Percentiles rank a stretch among this genome's conserved stretches.
Evolutionary conservation across 2,113 vertebrate species (phyloP).

Genomic region (Hipposideros armiger): DNA sequence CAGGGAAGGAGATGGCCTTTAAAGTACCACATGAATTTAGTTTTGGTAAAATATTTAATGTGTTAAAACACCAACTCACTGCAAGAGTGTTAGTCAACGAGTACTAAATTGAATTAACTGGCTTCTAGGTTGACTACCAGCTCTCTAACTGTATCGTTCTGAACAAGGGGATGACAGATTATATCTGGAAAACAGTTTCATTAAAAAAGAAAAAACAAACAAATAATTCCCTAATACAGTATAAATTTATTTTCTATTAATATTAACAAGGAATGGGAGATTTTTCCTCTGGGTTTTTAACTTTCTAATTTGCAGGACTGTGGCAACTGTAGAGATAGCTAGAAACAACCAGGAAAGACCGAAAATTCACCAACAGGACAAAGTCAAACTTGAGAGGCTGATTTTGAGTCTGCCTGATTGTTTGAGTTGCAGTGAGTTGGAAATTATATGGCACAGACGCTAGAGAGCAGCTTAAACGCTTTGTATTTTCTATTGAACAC

Average conservation of each 20-base stretch:
- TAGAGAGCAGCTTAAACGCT: background rate
- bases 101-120: background rate
- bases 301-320: background rate
- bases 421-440: background rate
- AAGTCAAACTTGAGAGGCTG: background rate
- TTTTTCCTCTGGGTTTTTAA: background rate
- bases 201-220: background rate
- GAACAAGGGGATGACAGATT: background rate
- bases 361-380: background rate
- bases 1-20: background rate
- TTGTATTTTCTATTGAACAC: conserved; percentile 32
- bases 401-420: background rate
- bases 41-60: background rate
- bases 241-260: conserved; percentile 20
- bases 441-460: background rate
- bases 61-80: background rate
- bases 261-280: background rate
- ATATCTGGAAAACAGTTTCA: background rate
- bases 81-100: background rate
- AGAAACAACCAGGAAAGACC: background rate
- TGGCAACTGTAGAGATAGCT: background rate
- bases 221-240: background rate
- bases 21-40: background rate
- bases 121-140: background rate
- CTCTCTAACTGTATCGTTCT: background rate